Conservation (phyloP, 2,797 vertebrate species). For the Halcyon badia region DNA sequence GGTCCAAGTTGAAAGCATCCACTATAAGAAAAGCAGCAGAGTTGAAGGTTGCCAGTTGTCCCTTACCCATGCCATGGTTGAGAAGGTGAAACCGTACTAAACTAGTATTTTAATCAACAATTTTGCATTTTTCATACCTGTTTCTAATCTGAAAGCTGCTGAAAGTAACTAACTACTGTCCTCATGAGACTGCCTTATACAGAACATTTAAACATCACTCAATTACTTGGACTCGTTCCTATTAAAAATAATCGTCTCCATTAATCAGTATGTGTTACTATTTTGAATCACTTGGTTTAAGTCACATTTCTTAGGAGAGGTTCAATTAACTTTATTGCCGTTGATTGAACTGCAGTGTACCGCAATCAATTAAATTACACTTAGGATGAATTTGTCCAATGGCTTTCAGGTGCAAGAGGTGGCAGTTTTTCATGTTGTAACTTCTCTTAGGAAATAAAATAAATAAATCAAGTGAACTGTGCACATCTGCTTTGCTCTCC, state of each 20-base stretch:
- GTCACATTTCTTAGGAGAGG: constrained; percentile 29
- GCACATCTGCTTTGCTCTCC: not conserved
- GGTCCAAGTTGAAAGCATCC: not conserved
- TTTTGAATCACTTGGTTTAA: constrained; percentile 29
- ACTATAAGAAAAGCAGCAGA: not conserved
- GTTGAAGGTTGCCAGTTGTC: not conserved
- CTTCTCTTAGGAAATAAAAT: not conserved
- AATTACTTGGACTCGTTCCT: not conserved
- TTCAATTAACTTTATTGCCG: constrained; percentile 68
- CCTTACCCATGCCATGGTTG: not conserved
- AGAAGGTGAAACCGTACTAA: not conserved
- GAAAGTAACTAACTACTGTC: not conserved
- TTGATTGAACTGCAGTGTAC: constrained; percentile 50
- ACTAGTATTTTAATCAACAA: not conserved
- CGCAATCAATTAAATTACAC: constrained; percentile 46
- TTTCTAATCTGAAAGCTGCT: not conserved
- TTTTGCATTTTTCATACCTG: not conserved
- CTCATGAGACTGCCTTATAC: not conserved
- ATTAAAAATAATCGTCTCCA: constrained; percentile 55
- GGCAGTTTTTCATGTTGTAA: not conserved
- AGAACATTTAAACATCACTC: not conserved
- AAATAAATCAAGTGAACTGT: not conserved
- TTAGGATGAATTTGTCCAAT: constrained; percentile 4
- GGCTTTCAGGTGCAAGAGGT: constrained; percentile 38
- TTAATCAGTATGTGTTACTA: constrained; percentile 47